These are phyloP conservation scores for Aleiodes sp. DNA, from an alignment of 1,140 invertebrate species.

Conservation along the genomic window DNA sequence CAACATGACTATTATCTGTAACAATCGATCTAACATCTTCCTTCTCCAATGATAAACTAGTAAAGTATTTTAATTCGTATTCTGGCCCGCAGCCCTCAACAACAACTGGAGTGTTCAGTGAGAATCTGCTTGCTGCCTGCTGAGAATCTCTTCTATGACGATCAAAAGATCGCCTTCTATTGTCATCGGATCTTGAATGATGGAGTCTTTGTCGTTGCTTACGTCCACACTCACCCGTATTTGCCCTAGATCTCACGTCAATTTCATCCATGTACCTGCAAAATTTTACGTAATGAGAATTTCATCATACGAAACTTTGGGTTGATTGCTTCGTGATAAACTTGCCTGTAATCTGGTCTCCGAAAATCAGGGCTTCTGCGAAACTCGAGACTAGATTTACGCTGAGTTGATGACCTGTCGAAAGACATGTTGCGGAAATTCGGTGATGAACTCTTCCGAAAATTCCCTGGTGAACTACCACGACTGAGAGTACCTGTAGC, in stretches of 20 bases:
- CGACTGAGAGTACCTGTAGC: conserved; percentile 38
- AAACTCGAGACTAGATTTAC: conserved; percentile 62
- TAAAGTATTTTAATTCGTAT: conserved; percentile 59
- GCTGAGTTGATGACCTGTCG: conserved; percentile 52
- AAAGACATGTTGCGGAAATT: conserved; percentile 64
- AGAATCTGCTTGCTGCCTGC: conserved; percentile 53
- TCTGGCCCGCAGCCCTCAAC: conserved; percentile 45
- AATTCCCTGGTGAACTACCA: conserved; percentile 56
- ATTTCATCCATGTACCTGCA: conserved; percentile 51
- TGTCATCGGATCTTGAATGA: conserved; percentile 62
- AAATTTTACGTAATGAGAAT: conserved; percentile 43
- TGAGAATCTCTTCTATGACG: conserved; percentile 50
- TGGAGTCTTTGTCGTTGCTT: conserved; percentile 53
- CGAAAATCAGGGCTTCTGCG: conserved; percentile 61
- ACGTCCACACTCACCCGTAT: conserved; percentile 53
- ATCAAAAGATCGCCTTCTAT: conserved; percentile 58
- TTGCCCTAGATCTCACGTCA: conserved; percentile 52
- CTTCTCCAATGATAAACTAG: conserved; percentile 48
- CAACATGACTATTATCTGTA: conserved; percentile 50
- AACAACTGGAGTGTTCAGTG: conserved; percentile 54
- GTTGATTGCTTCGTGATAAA: conserved; percentile 16
- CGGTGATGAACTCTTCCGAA: conserved; percentile 53
- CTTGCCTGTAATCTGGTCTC: conserved; percentile 57
- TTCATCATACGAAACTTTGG: background rate
- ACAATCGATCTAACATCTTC: conserved; percentile 52